Evolutionary conservation across 2,113 vertebrate species (phyloP), one percentile per base, ranked within the genome.

Genomic region (Connochaetes taurinus): DNA sequence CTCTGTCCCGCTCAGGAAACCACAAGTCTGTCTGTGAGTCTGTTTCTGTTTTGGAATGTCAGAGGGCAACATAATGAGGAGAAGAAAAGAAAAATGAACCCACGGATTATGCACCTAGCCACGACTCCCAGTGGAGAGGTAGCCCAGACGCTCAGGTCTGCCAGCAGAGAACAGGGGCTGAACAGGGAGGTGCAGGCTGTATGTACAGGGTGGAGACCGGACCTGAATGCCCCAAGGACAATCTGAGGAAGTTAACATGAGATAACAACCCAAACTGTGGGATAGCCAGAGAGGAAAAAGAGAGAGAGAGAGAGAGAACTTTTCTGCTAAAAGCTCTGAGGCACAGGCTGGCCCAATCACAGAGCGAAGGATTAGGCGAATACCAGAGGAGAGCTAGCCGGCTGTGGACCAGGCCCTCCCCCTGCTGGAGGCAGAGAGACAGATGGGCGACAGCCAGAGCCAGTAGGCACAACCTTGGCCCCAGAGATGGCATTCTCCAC

Each of bases 111-210:
- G 7, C 31, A 64, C 7, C 60, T 64, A 64, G 31, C 14, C 14
- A 33, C 1, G 7, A 33, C 60, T 64, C 14, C 14, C 60, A 16
- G 3, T 16, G 27, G 31, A 33, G 60, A 33, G 31, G 31, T 16
- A 64, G 60, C 60, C 60, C 13, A 2, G 60, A 15, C 0, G 13
- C 60, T 31, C 5, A 6, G 1, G 29, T 31, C 60, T 62, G 60
- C 29, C 60, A 31, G 60, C 29, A 62, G 29, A 2, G 60, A 62
- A 6, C 60, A 62, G 60, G 31, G 15, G 15, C 62, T 64, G 31
- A 64, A n/a, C 15, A 64, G 31, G 15, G 62, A n/a, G 31, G 15
- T 8, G 15, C 31, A 17, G 31, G 31, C 7, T 64, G 31, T 33
- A 17, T n/a, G 15, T 17, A 17, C 6, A 64, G 15, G 31, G 31